These are phyloP conservation scores for Platycheirus albimanus DNA, from an alignment of 2,888 invertebrate species.

Conservation along the genomic window DNA sequence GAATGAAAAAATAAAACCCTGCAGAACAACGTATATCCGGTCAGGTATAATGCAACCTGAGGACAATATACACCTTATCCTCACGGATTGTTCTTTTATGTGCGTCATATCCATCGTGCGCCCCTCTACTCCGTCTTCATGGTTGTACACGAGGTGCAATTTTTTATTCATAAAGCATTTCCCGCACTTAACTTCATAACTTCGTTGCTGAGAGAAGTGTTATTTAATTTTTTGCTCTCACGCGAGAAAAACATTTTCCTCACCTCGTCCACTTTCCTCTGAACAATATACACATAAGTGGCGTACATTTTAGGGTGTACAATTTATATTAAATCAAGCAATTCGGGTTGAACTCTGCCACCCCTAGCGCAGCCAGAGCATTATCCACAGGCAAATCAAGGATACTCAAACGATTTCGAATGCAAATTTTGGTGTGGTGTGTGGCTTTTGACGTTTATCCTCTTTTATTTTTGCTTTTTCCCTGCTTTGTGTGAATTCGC, in stretches of 20 bases:
- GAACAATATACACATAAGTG: too few species aligned
- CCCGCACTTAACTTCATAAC: constrained; percentile 62
- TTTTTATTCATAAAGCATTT: constrained; percentile 68
- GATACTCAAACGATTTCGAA: constrained; percentile 48
- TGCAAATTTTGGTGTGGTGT: constrained; percentile 36
- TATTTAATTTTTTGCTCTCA: constrained; percentile 62
- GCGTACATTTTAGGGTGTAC: too few species aligned
- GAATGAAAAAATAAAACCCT: constrained; percentile 2
- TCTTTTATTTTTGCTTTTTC: not conserved
- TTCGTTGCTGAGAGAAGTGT: constrained; percentile 43
- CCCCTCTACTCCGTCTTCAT: too few species aligned
- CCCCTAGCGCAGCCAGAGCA: not conserved
- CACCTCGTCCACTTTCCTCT: too few species aligned
- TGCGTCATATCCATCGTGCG: constrained; percentile 37
- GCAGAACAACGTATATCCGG: constrained; percentile 2
- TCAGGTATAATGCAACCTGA: constrained; percentile 10
- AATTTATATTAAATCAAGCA: constrained; percentile 17
- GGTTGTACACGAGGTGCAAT: constrained; percentile 45
- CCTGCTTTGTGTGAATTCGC: not conserved
- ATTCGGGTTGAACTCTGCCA: not conserved
- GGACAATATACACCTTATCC: constrained; percentile 1
- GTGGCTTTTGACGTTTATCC: constrained; percentile 1
- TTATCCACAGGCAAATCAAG: constrained; percentile 33
- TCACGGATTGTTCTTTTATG: constrained; percentile 26
- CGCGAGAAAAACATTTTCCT: constrained; percentile 38